Conservation (phyloP, 1,140 invertebrate genomes). For the Rhopalosiphum padi region DNA sequence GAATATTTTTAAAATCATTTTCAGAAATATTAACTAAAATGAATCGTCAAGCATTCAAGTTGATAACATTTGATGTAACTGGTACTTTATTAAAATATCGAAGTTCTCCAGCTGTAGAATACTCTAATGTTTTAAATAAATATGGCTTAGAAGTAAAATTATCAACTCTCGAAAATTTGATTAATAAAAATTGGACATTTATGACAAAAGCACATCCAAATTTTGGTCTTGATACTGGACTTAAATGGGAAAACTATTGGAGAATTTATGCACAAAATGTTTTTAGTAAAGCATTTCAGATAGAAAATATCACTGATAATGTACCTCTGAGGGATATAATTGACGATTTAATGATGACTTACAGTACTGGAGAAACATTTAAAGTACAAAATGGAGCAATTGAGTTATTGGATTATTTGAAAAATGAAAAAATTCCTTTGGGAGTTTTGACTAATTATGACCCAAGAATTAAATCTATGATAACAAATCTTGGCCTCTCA, state of each 20-base stretch:
- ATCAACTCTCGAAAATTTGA: constrained; percentile 69
- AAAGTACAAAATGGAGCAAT: constrained; percentile 70
- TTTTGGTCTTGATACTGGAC: constrained; percentile 72
- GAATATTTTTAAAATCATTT: background rate
- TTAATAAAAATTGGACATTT: constrained; percentile 70
- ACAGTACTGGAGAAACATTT: constrained; percentile 76
- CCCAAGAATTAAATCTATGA: constrained; percentile 74
- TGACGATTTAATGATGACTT: constrained; percentile 69
- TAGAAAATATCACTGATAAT: constrained; percentile 61
- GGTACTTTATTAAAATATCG: constrained; percentile 80
- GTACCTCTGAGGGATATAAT: constrained; percentile 68
- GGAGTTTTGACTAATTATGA: constrained; percentile 92
- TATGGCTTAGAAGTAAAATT: constrained; percentile 73
- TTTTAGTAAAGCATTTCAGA: constrained; percentile 66
- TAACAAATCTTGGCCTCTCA: constrained; percentile 71
- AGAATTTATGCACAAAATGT: constrained; percentile 71
- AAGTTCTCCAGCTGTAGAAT: constrained; percentile 75
- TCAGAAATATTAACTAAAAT: constrained; percentile 10
- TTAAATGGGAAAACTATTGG: constrained; percentile 87
- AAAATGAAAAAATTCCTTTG: constrained; percentile 66
- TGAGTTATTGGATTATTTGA: constrained; percentile 71
- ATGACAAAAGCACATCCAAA: constrained; percentile 78
- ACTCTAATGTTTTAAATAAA: constrained; percentile 72
- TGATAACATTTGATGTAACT: constrained; percentile 89
- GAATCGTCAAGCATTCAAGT: constrained; percentile 51